These are phyloP conservation scores for Eretmocerus hayati DNA, from an alignment of 2,888 invertebrate species.

Conservation along the genomic window DNA sequence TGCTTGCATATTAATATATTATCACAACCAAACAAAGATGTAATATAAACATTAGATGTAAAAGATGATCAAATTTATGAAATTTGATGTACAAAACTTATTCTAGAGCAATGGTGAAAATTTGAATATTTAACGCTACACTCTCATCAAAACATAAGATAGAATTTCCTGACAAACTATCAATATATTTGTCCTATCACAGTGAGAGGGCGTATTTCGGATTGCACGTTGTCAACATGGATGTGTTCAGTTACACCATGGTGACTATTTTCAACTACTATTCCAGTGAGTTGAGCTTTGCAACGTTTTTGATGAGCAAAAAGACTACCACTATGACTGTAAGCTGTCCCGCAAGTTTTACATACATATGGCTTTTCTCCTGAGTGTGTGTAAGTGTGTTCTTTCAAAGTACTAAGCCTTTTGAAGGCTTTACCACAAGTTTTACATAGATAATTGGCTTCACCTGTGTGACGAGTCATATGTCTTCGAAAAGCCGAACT, in stretches of 20 bases:
- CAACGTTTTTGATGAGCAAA: slow-evolving; percentile 45
- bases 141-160: no score
- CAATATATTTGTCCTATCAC: slow-evolving; percentile 44
- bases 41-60: no score
- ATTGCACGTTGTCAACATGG: slow-evolving; percentile 42
- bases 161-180: no score
- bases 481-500: slow-evolving; percentile 43
- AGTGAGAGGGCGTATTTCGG: slow-evolving; percentile 41
- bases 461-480: slow-evolving; percentile 43
- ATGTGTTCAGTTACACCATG: slow-evolving; percentile 36
- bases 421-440: slow-evolving; percentile 45
- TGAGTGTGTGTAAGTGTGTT: slow-evolving; percentile 45
- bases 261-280: slow-evolving; percentile 38
- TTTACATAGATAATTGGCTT: slow-evolving; percentile 45
- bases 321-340: slow-evolving; percentile 44
- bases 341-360: slow-evolving; percentile 44
- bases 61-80: no score
- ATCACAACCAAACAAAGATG: no score
- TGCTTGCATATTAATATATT: no score
- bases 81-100: no score
- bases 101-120: no score
- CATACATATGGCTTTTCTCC: slow-evolving; percentile 45
- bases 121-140: no score
- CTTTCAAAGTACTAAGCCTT: slow-evolving; percentile 43
- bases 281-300: slow-evolving; percentile 41